Conservation (phyloP, 2,888 invertebrate genomes). For the Tupiocoris notatus region DNA sequence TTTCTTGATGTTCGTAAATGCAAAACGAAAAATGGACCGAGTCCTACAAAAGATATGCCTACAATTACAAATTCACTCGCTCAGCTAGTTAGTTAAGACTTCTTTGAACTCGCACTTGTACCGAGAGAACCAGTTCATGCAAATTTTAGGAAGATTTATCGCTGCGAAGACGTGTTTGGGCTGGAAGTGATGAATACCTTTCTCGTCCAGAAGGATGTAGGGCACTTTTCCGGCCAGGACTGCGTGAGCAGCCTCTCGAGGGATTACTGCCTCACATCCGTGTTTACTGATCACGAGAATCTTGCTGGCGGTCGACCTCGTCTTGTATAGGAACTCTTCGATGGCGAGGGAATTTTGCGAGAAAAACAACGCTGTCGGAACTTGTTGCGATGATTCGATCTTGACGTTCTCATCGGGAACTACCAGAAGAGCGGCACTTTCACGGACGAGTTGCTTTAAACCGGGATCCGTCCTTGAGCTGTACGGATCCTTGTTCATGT, state of each 20-base stretch:
- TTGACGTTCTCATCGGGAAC: conserved; percentile 61
- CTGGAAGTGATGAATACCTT: conserved; percentile 72
- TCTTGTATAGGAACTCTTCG: conserved; percentile 64
- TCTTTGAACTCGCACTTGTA: conserved; percentile 50
- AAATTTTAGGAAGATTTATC: conserved; percentile 65
- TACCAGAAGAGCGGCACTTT: conserved; percentile 70
- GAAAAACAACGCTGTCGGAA: conserved; percentile 67
- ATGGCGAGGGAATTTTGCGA: conserved; percentile 72
- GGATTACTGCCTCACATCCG: conserved; percentile 72
- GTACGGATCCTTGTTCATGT: conserved; percentile 66
- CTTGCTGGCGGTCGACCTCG: conserved; percentile 44
- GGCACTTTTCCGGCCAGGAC: conserved; percentile 73
- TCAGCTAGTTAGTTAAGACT: conserved; percentile 49
- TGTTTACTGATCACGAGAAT: conserved; percentile 68
- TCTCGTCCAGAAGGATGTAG: conserved; percentile 74
- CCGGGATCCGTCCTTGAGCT: conserved; percentile 68
- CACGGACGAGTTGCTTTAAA: conserved; percentile 67
- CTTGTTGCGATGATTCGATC: conserved; percentile 62
- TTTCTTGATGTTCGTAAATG: no score
- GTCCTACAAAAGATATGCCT: no score
- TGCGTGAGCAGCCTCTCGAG: conserved; percentile 70
- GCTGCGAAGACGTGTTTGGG: conserved; percentile 73
- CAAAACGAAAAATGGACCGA: no score
- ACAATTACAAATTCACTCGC: no score
- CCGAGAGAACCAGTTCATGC: conserved; percentile 58